A percentile compares a stretch with the other conserved stretches of the same genome.
These are phyloP conservation scores for Varanus salvator DNA, from an alignment of 2,113 vertebrate genomes.

Conservation along the genomic window DNA sequence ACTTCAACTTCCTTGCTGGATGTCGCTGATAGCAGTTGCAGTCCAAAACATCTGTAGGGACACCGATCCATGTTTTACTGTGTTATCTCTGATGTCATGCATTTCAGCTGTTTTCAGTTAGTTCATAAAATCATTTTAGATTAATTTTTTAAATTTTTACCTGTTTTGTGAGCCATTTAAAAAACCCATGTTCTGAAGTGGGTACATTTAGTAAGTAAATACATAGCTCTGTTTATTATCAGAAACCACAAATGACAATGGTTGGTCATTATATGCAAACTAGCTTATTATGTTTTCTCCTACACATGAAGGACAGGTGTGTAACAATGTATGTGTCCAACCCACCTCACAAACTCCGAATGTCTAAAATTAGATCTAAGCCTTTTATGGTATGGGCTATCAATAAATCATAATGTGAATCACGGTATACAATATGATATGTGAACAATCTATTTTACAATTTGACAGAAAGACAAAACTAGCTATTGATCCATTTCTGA, in stretches of 20 bases:
- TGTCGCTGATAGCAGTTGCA: too few relatives aligned
- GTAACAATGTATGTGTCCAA: neutral
- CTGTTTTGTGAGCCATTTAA: too few relatives aligned
- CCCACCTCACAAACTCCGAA: neutral
- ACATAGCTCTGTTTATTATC: neutral
- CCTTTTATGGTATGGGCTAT: neutral
- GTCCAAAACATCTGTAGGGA: too few relatives aligned
- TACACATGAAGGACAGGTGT: neutral
- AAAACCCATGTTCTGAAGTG: too few relatives aligned
- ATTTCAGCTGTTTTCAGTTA: too few relatives aligned
- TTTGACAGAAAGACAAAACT: neutral
- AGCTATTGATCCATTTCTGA: neutral
- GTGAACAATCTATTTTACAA: neutral
- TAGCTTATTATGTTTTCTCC: neutral
- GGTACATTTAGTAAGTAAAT: too few relatives aligned
- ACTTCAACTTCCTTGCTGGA: too few relatives aligned
- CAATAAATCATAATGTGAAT: neutral
- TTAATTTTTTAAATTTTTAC: too few relatives aligned
- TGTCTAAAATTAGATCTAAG: neutral
- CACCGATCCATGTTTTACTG: neutral
- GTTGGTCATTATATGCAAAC: too few relatives aligned
- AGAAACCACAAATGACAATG: neutral
- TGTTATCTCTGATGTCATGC: neutral
- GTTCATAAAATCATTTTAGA: too few relatives aligned
- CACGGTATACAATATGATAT: neutral